Conservation (phyloP, 2,797 vertebrate genomes). For the Synanceia verrucosa region DNA sequence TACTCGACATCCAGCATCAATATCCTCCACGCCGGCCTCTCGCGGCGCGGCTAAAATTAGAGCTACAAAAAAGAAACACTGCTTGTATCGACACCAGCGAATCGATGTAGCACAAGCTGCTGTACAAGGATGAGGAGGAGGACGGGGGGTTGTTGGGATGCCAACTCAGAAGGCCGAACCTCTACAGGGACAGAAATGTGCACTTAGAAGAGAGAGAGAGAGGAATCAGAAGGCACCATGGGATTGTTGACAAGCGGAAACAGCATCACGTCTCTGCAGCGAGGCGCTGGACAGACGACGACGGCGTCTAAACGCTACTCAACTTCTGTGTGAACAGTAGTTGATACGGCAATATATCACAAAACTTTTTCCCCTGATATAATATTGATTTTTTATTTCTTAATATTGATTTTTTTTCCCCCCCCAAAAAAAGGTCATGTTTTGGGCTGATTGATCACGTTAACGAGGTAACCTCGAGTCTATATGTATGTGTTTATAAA, state of each 20-base stretch:
- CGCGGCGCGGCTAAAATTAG: constrained; percentile 74
- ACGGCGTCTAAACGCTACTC: constrained; percentile 51
- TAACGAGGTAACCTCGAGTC: no score
- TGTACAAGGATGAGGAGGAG: constrained; percentile 56
- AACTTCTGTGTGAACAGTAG: no score
- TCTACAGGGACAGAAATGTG: constrained; percentile 64
- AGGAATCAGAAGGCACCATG: constrained; percentile 40
- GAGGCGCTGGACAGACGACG: constrained; percentile 26
- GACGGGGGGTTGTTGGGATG: neutral
- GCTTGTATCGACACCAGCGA: constrained; percentile 70
- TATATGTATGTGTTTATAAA: no score
- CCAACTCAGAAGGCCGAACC: constrained; percentile 53
- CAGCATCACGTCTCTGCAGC: constrained; percentile 37
- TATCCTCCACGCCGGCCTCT: constrained; percentile 70
- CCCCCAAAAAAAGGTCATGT: no score
- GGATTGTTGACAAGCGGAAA: constrained; percentile 52
- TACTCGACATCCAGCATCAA: constrained; percentile 73
- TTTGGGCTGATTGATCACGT: no score
- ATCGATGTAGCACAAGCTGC: constrained; percentile 75
- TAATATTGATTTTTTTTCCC: no score
- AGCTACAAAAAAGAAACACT: constrained; percentile 43
- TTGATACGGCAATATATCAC: no score
- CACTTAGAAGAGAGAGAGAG: constrained; percentile 43
- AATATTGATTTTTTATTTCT: no score
- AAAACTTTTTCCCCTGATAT: no score